A percentile compares a stretch with the other conserved stretches of the same genome.
These are phyloP conservation scores for Dolomedes plantarius DNA, from an alignment of 2,888 invertebrate genomes.

Conservation along the genomic window DNA sequence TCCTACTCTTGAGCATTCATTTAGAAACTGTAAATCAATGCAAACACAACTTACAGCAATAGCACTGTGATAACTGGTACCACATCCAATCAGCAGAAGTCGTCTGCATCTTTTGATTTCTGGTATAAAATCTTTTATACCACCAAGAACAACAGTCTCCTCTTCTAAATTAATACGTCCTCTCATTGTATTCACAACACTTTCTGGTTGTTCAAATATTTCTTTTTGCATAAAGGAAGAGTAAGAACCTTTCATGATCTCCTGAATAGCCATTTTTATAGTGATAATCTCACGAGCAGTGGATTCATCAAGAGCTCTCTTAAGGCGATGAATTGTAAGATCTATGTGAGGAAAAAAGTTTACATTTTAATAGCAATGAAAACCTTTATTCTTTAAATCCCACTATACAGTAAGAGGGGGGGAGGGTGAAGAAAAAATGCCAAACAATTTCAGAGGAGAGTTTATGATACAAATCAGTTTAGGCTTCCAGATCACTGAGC, in stretches of 20 bases:
- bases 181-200: conserved; percentile 99
- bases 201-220: conserved; percentile 99
- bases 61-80: conserved; percentile 99
- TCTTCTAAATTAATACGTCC: conserved; percentile 95
- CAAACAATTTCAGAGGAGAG: too few species aligned
- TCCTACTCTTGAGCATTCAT: too few species aligned
- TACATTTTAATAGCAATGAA: too few species aligned
- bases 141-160: conserved; percentile 92
- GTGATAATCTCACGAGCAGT: conserved; percentile 96
- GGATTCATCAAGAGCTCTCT: conserved; percentile 82
- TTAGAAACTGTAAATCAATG: too few species aligned
- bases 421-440: too few species aligned
- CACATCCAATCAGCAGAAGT: conserved; percentile 97
- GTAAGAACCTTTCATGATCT: conserved; percentile 99
- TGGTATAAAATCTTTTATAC: conserved; percentile 98
- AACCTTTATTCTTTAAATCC: too few species aligned
- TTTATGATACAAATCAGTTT: too few species aligned
- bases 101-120: conserved; percentile 98
- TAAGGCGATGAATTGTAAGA: conserved; percentile 95
- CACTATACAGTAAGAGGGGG: too few species aligned
- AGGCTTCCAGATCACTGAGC: too few species aligned
- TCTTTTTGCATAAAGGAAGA: conserved; percentile 99
- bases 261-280: conserved; percentile 97
- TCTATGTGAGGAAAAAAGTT: conserved; percentile 78
- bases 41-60: conserved; percentile 82